Conservation (phyloP, 2,797 vertebrate species). For the Clarias fuscus region DNA sequence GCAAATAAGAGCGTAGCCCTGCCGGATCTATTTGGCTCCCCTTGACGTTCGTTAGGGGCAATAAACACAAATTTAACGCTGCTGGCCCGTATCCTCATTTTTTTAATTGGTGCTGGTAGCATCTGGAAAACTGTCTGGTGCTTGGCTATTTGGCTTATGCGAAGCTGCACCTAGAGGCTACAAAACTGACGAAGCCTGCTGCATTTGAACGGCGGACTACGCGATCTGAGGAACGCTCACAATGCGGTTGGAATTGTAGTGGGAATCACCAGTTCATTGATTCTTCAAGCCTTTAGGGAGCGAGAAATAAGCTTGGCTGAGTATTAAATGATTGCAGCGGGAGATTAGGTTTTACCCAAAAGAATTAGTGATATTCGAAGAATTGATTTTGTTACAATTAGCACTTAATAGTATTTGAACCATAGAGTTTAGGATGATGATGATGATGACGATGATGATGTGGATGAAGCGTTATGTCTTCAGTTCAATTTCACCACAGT, state of each 20-base stretch:
- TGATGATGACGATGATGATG: slow-evolving; percentile 18
- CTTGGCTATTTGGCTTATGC: slow-evolving; percentile 37
- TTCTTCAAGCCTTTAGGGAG: slow-evolving; percentile 42
- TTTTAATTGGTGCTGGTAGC: slow-evolving; percentile 48
- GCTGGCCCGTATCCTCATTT: slow-evolving; percentile 48
- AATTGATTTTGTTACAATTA: slow-evolving; percentile 21
- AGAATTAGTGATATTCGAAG: slow-evolving; percentile 29
- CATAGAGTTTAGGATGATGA: slow-evolving; percentile 17
- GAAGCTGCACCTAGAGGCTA: slow-evolving; percentile 34
- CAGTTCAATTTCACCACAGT: slow-evolving; percentile 29
- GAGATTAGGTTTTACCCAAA: slow-evolving; percentile 32
- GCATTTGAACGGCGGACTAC: slow-evolving; percentile 33
- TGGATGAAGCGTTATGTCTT: not conserved
- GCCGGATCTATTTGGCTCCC: slow-evolving; percentile 53
- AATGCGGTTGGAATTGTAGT: slow-evolving; percentile 17
- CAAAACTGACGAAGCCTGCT: slow-evolving; percentile 17
- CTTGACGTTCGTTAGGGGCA: slow-evolving; percentile 54
- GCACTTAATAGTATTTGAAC: slow-evolving; percentile 12
- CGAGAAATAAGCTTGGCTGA: slow-evolving; percentile 39
- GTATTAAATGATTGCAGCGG: slow-evolving; percentile 48
- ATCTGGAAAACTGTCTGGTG: slow-evolving; percentile 50
- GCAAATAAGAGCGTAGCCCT: slow-evolving; percentile 48
- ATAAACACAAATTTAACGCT: slow-evolving; percentile 56
- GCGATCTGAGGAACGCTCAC: slow-evolving; percentile 16
- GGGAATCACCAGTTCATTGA: slow-evolving; percentile 50